These are phyloP conservation scores for Melanchra persicariae DNA, from an alignment of 2,888 invertebrate genomes.

Conservation along the genomic window DNA sequence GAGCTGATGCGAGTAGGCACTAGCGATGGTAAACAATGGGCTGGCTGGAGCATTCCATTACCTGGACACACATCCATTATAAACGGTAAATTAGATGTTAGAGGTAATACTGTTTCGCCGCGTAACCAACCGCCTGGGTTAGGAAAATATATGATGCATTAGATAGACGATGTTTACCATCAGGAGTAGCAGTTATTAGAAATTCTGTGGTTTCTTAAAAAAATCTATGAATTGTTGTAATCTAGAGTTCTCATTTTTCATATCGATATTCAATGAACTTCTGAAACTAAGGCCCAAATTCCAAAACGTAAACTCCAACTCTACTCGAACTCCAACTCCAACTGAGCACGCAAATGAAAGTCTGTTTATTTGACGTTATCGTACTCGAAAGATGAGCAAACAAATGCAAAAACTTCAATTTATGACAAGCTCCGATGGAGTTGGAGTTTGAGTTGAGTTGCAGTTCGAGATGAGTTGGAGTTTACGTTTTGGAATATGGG, in stretches of 20 bases:
- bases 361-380: no score
- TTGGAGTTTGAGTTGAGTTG: no score
- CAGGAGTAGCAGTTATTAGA: neutral
- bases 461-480: no score
- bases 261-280: no score
- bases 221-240: neutral
- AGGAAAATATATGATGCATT: slow-evolving; percentile 9
- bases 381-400: no score
- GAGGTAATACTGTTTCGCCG: neutral
- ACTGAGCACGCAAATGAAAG: no score
- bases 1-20: slow-evolving; percentile 19
- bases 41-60: slow-evolving; percentile 41
- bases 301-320: no score
- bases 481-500: no score
- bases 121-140: neutral
- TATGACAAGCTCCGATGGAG: no score
- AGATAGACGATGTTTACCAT: neutral
- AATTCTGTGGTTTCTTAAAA: neutral
- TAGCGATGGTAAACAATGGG: slow-evolving; percentile 24
- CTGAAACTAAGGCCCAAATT: no score
- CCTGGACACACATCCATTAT: slow-evolving; percentile 29
- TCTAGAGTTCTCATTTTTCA: neutral
- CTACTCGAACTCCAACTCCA: no score
- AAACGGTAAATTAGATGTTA: slow-evolving; percentile 19
- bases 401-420: no score